Evolutionary conservation across 2,888 invertebrate species (phyloP), one percentile per base, ranked within the genome.

Genomic region (Dynastes tityus): DNA sequence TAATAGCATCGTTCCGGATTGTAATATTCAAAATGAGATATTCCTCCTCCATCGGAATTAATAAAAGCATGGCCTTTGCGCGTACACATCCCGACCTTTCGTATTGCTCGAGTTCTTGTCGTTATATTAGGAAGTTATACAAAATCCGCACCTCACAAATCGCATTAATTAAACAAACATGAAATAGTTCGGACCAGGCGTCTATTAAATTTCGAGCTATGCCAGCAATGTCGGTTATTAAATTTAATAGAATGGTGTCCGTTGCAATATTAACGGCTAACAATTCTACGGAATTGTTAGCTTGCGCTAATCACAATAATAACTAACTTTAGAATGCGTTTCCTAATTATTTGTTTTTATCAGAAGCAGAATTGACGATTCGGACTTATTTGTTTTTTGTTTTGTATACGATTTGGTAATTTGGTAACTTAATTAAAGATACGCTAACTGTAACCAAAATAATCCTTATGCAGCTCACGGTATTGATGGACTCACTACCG

Each of bases 121-220:
- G 37, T 27, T 49, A 49, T 13, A 45, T 27, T 11, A 27, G 61
- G 61, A 61, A 61, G 61, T 61, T 61, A 49, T 45, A 49, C 49
- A 68, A 58, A 73, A 58, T 73, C 58, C 27, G 61, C 40, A 58
- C 73, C 58, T 73, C 73, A 9, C 58, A 58, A 73, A 73, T 73
- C 73, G 16, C 61, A 73, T 73, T 73, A 73, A 73, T 73, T 73
- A 73, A 73, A 73, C 73, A 73, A 73, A 61, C 58, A 73, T 73
- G 37, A 73, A 73, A 73, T 73, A 73, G 73, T 73, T 61, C 40
- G 32, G 45, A 40, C 58, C 16, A 58, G 16, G 27, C 27, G 40
- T 61, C 58, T 73, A 61, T 61, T 73, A 73, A 40, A 73, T 45
- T 73, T 73, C 37, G 6, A 61, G 22, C 58, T 61, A 73, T 61